Base-by-base conservation (phyloP, 2,113 vertebrate species). In the Chinchilla lanigera region DNA sequence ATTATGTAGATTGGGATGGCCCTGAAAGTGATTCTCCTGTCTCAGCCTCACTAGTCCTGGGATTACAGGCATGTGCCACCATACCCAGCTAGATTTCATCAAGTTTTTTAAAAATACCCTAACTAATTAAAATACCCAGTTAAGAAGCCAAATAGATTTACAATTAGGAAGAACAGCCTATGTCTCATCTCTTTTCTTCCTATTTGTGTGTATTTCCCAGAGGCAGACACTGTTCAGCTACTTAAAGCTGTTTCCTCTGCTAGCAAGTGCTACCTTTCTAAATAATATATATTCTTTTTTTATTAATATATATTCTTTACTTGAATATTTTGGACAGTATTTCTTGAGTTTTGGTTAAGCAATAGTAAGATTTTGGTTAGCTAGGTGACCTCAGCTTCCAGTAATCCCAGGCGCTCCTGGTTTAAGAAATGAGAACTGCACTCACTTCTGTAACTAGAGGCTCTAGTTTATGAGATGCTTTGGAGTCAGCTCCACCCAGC, bases 131-230 rank as follows among this genome's bases (percentile, higher is more conserved):
- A 78, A 19, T 28, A 75, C 12, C 35, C 13, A 12, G 30, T 87
- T 90, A 90, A 52, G 24, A 89, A 88, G 50, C 77, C 7, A 84
- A 87, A 33, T 84, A 88, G 20, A 20, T 63, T 91, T 87, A 84
- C 14, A 67, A 56, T 60, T 1, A 69, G 44, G 67, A 89, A 84
- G 24, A 95, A 94, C 14, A 85, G 22, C 28, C 16, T 65, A 7
- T 63, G 22, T n/a, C 19, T 86, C 22, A 30, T 67, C 30, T 69
- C 63, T 94, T 56, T 30, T 92, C 61, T 71, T 69, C 82, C 54
- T 28, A 88, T 88, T 60, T 84, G 47, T 75, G 26, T 6, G 24
- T 77, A 41, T 86, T 93, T 90, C 73, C 16, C 38, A 77, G 11
- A 96, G 28, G 38, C 33, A 85, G 63, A 73, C 24, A 80, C 35